phyloP scores from a whole-genome alignment of 2,888 invertebrate species.

The Heliconius charithonia region DNA sequence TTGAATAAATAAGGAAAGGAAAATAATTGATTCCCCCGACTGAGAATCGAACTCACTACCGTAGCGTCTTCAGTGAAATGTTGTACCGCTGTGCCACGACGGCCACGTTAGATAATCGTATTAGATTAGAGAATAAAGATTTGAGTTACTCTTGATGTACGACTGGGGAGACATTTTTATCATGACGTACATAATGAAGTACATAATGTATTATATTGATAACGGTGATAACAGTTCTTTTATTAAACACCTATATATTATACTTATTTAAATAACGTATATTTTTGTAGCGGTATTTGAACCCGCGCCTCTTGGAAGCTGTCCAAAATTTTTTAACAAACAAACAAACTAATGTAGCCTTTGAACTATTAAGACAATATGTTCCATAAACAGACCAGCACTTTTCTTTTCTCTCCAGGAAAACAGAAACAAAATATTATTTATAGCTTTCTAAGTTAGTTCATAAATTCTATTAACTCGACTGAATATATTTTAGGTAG shows the following conservation, averaged over 20 bases:
- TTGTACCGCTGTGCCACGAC: background rate
- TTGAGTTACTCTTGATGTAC: background rate
- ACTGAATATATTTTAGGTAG: background rate
- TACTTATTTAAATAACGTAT: no score
- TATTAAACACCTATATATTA: background rate
- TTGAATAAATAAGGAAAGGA: no score
- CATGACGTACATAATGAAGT: no score
- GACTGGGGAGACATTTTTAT: slow-evolving; percentile 2
- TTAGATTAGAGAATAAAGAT: background rate
- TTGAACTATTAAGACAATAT: no score
- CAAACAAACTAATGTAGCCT: no score
- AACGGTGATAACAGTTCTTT: background rate
- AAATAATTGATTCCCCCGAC: background rate
- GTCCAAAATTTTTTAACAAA: no score
- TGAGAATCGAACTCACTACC: background rate
- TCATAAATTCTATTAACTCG: slow-evolving; percentile 7
- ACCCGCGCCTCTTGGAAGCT: no score
- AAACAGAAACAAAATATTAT: background rate
- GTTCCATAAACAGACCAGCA: no score
- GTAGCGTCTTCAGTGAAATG: background rate
- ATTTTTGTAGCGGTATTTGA: no score
- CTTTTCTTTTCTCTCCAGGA: background rate
- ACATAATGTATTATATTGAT: slow-evolving; percentile 10
- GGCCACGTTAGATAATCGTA: background rate
- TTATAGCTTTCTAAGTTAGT: slow-evolving; percentile 2